Base-by-base conservation (phyloP, 2,888 invertebrate genomes). In the Melipona bicolor region DNA sequence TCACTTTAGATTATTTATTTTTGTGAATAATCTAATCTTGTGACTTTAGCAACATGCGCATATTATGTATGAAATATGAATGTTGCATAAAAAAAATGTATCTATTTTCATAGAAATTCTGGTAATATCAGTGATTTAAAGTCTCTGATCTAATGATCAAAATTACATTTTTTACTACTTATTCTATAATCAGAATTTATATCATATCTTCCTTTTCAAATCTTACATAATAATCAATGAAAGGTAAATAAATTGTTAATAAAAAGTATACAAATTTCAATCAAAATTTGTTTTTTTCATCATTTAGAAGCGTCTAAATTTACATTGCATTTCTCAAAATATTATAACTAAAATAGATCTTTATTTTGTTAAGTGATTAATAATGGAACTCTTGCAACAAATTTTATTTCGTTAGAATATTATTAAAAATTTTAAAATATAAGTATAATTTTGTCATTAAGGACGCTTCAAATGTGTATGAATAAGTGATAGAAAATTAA, bases 401-500 rank as follows among this genome's bases (percentile, higher is more conserved):
- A 50, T 4, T 64, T 71, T 54, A 64, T 19, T 67, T 75, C 4
- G 52, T 21, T 43, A 36, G n/a, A 71, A 52, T 56, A 24, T 56
- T 74, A 54, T 77, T 24, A 32, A 52, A 59, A 64, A 59, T 83
- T 87, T 83, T 49, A 54, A 27, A 61, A 32, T 77, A 61, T 70
- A 56, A 49, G 61, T 67, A 56, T 21, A 43, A 61, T 61, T 72
- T 68, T 77, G n/a, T 71, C 19, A 27, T 54, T 83, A 81, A 77
- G 43, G 21, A 52, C 27, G 76, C 65, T 89, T 91, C 86, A 89
- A 79, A 88, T 91, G 87, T 85, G 24, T 65, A 70, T 64, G 85
- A 90, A 78, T 90, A 90, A 81, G 9, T 79, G 65, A 80, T 81
- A 87, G 61, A 84, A 75, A 84, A 64, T 59, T 83, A 88, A 77